Base-by-base conservation (phyloP, 2,888 invertebrate genomes). In the Trypoxylon attenuatum region DNA sequence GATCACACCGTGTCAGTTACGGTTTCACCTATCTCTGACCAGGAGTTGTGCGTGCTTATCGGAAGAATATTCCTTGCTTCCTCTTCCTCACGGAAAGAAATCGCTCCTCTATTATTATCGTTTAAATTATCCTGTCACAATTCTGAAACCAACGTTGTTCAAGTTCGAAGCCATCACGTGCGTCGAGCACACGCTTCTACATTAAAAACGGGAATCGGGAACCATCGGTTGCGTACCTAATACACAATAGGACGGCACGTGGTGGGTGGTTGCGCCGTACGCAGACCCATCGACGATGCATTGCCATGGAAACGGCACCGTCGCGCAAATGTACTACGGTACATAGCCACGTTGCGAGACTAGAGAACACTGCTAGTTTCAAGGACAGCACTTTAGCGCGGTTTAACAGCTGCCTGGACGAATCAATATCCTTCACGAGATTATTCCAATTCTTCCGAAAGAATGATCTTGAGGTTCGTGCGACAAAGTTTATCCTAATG, bases 291-390 rank as follows among this genome's bases (percentile, higher is more conserved):
- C 65, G 66, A 52, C 68, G 63, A 70, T 49, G 65, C 54, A 76
- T 76, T 49, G 71, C 72, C 74, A 76, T 76, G 74, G 76, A 74
- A 77, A 76, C 76, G 63, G 63, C 54, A 66, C 51, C 73, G 52
- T 47, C 66, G 55, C 47, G 45, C 58, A 39, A 45, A 18, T 38
- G 47, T 43, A 69, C 59, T 46, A 27, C 50, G 29, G 42, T 41
- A 46, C 33, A 57, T 45, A 64, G 52, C 58, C 43, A 45, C 59
- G 49, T 56, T 47, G 38, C 50, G 53, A 41, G 27, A 33, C 53
- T 55, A 54, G 57, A 39, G 56, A 19, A 46, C 39, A 33, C 33
- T 18, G 52, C 54, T 66, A 66, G 61, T 74, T 74, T 71, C 60
- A 74, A 71, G 61, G 66, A 50, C 62, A 66, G 15, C 46, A n/a